A percentile compares a stretch with the other conserved stretches of the same genome.
Conservation (phyloP, 2,113 vertebrate genomes). For the Egretta garzetta region DNA sequence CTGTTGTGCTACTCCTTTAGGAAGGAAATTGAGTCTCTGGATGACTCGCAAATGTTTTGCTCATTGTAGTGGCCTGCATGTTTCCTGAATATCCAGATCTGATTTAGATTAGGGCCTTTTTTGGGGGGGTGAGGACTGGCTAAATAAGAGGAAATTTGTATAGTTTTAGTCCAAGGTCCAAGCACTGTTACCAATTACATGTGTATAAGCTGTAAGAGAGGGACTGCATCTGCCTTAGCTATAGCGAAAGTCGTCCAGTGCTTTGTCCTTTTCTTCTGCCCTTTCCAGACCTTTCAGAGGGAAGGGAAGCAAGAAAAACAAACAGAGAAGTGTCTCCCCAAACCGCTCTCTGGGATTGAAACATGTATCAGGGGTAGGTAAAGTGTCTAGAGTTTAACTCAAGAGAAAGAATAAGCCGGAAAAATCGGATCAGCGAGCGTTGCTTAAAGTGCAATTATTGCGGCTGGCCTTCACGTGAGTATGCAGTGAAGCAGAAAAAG, state of each 20-base stretch:
- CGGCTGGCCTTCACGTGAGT: not conserved
- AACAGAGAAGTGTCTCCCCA: not conserved
- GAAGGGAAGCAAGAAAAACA: not conserved
- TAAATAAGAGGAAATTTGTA: slow-evolving; percentile 50
- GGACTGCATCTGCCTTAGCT: not conserved
- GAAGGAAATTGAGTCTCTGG: slow-evolving; percentile 67
- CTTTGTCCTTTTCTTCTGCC: not conserved
- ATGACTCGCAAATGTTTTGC: slow-evolving; percentile 60
- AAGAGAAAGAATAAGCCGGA: not conserved
- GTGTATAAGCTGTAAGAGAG: not conserved
- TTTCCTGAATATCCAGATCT: slow-evolving; percentile 67
- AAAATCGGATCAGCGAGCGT: not conserved
- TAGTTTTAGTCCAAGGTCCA: slow-evolving; percentile 46
- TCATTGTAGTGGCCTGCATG: slow-evolving; percentile 26
- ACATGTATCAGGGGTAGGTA: not conserved
- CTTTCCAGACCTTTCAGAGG: not conserved
- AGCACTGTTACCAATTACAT: slow-evolving; percentile 39
- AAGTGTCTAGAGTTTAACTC: not conserved
- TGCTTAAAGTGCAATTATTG: not conserved
- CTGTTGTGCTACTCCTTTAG: slow-evolving; percentile 44
- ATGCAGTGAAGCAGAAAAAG: not conserved
- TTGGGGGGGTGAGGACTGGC: not conserved
- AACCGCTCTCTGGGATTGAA: not conserved
- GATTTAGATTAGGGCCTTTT: slow-evolving; percentile 60
- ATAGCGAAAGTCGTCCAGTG: not conserved